Evolutionary conservation across 2,797 vertebrate species (phyloP).

Genomic region (Denticeps clupeoides): DNA sequence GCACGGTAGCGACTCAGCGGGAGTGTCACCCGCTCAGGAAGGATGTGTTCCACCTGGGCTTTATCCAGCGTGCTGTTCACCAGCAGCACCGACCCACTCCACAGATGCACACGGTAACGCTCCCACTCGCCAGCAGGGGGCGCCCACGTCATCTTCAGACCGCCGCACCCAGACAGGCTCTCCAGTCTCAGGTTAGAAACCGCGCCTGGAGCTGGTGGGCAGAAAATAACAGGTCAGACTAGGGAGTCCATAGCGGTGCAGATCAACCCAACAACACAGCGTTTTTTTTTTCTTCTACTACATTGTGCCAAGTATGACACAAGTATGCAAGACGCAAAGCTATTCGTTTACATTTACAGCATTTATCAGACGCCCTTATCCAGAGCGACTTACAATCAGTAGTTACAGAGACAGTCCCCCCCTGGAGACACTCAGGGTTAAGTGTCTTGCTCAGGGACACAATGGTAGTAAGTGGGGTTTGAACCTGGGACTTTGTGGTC

Average conservation of each 20-base stretch:
- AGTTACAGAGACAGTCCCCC: no score
- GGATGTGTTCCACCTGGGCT: conserved; percentile 41
- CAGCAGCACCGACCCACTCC: conserved; percentile 49
- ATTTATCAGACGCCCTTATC: no score
- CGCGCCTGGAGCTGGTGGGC: conserved; percentile 61
- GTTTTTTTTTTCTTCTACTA: no score
- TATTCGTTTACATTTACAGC: no score
- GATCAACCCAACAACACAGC: neutral
- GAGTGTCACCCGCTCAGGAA: conserved; percentile 48
- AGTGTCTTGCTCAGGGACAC: no score
- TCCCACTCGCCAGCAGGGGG: conserved; percentile 78
- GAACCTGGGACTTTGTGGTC: no score
- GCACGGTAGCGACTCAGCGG: conserved; percentile 68
- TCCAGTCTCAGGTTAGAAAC: conserved; percentile 52
- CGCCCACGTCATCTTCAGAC: conserved; percentile 68
- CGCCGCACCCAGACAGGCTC: conserved; percentile 36
- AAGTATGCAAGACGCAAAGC: no score
- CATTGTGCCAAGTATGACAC: no score
- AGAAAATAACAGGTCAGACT: neutral
- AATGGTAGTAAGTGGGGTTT: no score
- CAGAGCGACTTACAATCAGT: no score
- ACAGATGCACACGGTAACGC: conserved; percentile 63
- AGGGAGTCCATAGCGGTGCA: neutral
- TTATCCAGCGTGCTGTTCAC: conserved; percentile 44
- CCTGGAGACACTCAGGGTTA: no score